Evolutionary conservation across 2,113 vertebrate genomes (phyloP).

Genomic region (Osmerus mordax): DNA sequence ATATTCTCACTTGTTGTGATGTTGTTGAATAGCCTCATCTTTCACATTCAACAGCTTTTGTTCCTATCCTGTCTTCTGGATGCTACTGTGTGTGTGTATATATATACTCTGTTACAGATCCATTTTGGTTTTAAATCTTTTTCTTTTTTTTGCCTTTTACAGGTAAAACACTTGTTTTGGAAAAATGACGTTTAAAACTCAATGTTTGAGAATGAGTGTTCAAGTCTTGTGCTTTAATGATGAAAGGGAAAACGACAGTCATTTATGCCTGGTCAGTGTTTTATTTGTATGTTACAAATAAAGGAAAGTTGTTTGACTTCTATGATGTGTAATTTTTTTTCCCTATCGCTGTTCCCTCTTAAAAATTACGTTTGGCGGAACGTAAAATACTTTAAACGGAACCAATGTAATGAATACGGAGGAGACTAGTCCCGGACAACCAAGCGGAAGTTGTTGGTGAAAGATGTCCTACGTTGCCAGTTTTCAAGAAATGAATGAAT

Average conservation of each 20-base stretch:
- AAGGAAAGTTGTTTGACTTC: conserved; percentile 72
- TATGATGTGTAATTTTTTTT: background rate
- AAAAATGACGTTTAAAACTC: conserved; percentile 54
- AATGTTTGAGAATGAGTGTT: conserved; percentile 63
- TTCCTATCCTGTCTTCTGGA: conserved; percentile 23
- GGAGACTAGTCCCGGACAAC: conserved; percentile 1
- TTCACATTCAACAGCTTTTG: background rate
- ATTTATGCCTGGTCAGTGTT: conserved; percentile 76
- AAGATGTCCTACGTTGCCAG: conserved; percentile 18
- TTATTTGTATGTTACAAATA: conserved; percentile 78
- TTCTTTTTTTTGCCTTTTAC: conserved; percentile 59
- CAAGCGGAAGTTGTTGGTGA: conserved; percentile 68
- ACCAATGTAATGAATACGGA: background rate
- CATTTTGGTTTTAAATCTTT: conserved; percentile 29
- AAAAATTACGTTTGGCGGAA: background rate
- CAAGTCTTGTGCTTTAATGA: conserved; percentile 57
- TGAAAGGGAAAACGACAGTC: conserved; percentile 68
- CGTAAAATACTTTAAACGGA: background rate
- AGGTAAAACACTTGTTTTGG: conserved; percentile 53
- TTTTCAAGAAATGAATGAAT: conserved; percentile 38
- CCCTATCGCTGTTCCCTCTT: background rate
- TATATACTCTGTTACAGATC: conserved; percentile 54
- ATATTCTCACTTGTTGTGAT: conserved; percentile 29
- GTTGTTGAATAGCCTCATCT: conserved; percentile 15
- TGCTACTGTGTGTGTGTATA: conserved; percentile 34